Evolutionary conservation across 2,113 vertebrate genomes (phyloP), one percentile per base, ranked within the genome.

Genomic region (Morone chrysops): DNA sequence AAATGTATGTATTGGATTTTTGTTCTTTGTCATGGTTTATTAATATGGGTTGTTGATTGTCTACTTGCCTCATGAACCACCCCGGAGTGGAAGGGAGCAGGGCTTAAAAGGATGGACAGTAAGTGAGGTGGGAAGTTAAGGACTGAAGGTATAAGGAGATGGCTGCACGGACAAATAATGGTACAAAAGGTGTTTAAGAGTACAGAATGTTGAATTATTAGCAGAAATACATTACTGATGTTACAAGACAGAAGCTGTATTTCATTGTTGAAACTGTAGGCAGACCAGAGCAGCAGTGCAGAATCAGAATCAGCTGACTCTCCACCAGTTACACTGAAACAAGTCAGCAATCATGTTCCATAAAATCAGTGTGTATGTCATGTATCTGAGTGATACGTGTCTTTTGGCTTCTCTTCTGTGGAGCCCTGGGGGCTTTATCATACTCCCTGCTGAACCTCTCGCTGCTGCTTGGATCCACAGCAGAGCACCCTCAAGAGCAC

Each of bases 291-390:
- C 41, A 69, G 54, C 8, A 40, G 17, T n/a, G 47, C 60, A 45
- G 6, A 31, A 16, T 12, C 31, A 47, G 17, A 63, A 25, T 48
- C 3, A 45, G 45, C 25, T 31, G 18, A 63, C 25, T 50, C 31
- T 61, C 61, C 38, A 61, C 4, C 6, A 48, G 56, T 31, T n/a
- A 12, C 54, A 73, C n/a, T 51, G 22, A 59, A 65, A 75, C 36
- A 59, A 63, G 66, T 63, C 48, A 54, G 70, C 62, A 38, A 57
- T 61, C 69, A 36, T n/a, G 60, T 67, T 68, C 22, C 51, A 60
- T 59, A 51, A 71, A 5, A 43, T 67, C 36, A 67, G 20, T 41
- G 22, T 71, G 66, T 51, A 22, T 63, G 45, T 75, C 36, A 59
- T 59, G 53, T 41, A 20, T 66, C 14, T 61, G 45, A 67, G 53